phyloP scores from a whole-genome alignment of 23 tunicate genomes.

The Ascidia mentula region DNA sequence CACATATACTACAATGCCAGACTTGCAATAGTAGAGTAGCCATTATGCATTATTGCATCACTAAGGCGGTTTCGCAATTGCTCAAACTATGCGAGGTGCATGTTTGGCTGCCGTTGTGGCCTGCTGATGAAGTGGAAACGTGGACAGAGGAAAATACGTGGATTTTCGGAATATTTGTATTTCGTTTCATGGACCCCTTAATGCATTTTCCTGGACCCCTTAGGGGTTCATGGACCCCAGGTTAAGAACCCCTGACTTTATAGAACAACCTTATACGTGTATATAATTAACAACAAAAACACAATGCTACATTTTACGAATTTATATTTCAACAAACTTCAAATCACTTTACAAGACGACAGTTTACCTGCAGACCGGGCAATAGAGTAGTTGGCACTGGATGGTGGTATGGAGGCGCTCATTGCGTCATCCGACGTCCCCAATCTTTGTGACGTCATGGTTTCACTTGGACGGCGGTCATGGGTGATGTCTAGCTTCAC shows the following conservation, averaged over 20 bases:
- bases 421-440: constrained; percentile 64
- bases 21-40: too few species aligned
- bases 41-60: background rate
- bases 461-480: constrained; percentile 28
- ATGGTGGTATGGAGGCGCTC: constrained; percentile 52
- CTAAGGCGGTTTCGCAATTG: background rate
- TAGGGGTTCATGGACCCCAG: constrained; percentile 1
- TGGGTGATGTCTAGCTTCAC: constrained; percentile 77
- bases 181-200: background rate
- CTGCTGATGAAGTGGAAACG: background rate
- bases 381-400: constrained; percentile 50
- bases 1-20: background rate
- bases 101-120: too few species aligned
- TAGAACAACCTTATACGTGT: background rate
- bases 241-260: too few species aligned
- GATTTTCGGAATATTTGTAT: background rate
- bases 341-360: too few species aligned
- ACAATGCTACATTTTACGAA: too few species aligned
- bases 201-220: too few species aligned
- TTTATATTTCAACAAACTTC: too few species aligned
- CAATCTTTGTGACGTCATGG: constrained; percentile 53
- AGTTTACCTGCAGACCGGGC: constrained; percentile 41
- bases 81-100: background rate
- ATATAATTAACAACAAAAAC: too few species aligned
- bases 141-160: background rate